A percentile compares a stretch with the other conserved stretches of the same genome.
phyloP scores from a whole-genome alignment of 2,113 vertebrate genomes.

The Opisthocomus hoazin region DNA sequence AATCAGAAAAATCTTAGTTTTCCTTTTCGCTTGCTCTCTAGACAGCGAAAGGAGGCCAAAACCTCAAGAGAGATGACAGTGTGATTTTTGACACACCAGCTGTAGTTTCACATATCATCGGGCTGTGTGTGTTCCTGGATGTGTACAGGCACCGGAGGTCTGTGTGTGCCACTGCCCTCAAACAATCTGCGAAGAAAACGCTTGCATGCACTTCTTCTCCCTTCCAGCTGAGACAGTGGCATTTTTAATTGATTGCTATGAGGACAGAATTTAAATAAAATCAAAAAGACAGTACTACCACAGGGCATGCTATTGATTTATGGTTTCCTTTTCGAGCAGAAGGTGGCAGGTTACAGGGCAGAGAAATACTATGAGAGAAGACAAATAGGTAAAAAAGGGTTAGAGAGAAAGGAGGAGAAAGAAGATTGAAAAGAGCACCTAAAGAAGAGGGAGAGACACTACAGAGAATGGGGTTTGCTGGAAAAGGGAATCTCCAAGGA shows the following conservation, averaged over 20 bases:
- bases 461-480: not conserved
- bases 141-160: not conserved
- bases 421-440: not conserved
- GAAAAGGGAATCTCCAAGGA: not conserved
- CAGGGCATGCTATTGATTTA: not conserved
- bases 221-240: not conserved
- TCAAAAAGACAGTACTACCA: not conserved
- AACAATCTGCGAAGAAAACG: not conserved
- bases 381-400: not conserved
- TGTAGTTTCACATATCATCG: not conserved
- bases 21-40: not conserved
- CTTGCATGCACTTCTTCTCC: not conserved
- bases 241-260: not conserved
- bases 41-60: not conserved
- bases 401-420: not conserved
- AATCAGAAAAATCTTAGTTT: not conserved
- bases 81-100: not conserved
- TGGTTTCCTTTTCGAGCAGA: not conserved
- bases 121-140: not conserved
- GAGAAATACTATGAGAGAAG: not conserved
- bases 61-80: not conserved
- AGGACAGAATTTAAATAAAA: slow-evolving; percentile 6
- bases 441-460: not conserved
- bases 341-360: not conserved
- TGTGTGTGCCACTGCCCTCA: not conserved